These are phyloP conservation scores for Eupeodes latifasciatus DNA, from an alignment of 2,888 invertebrate genomes.

Conservation along the genomic window DNA sequence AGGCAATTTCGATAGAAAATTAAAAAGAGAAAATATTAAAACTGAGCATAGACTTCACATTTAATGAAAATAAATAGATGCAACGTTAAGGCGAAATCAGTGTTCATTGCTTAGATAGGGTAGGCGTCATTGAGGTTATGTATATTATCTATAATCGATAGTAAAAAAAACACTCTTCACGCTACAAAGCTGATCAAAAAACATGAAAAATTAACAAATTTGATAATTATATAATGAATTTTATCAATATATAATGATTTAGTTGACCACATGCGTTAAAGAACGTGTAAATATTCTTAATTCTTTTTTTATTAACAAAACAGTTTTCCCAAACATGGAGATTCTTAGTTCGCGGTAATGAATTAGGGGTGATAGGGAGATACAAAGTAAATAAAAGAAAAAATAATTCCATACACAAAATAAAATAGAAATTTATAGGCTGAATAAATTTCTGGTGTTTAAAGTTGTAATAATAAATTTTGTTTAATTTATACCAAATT, in stretches of 20 bases:
- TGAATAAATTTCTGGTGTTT: neutral
- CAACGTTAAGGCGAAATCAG: neutral
- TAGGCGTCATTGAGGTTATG: constrained; percentile 51
- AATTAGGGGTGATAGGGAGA: neutral
- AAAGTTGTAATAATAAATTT: constrained; percentile 10
- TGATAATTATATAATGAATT: neutral
- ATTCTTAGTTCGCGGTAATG: constrained; percentile 13
- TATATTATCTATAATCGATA: constrained; percentile 41
- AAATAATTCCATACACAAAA: constrained; percentile 6
- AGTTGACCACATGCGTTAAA: neutral
- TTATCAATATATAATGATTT: neutral
- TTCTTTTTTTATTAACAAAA: neutral
- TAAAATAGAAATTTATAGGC: neutral
- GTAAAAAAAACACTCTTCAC: constrained; percentile 33
- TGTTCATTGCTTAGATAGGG: neutral
- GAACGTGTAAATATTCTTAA: constrained; percentile 1
- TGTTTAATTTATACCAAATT: constrained; percentile 39
- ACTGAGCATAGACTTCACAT: neutral
- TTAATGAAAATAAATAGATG: neutral
- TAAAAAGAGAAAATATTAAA: neutral
- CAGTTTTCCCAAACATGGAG: constrained; percentile 12
- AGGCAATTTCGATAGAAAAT: neutral
- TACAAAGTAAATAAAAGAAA: neutral
- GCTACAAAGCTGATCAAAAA: neutral
- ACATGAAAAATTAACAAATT: neutral